Evolutionary conservation across 2,113 vertebrate species (phyloP), one percentile per base, ranked within the genome.

Genomic region (Orycteropus afer): DNA sequence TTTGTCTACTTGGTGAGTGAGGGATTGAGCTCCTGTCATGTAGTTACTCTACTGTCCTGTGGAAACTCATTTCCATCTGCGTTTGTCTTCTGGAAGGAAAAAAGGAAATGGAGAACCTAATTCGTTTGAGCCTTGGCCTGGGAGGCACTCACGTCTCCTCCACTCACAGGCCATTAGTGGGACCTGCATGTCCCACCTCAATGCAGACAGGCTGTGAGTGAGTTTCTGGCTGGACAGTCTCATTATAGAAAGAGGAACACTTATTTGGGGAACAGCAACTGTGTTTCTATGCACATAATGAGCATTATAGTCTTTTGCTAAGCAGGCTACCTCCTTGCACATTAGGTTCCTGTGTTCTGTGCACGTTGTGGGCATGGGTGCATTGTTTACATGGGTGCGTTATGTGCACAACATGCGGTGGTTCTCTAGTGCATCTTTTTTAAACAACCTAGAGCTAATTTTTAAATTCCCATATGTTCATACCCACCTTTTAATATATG

Each of bases 111-210:
- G 6, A 23, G 27, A 82, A 5, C 51, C 47, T 42, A 25, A 10
- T 42, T 95, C 22, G 4, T 10, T 2, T 13, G 40, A 81, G 55
- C 11, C 37, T 2, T 3, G 47, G 71, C 40, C 9, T 7, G 1
- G 8, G 86, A 55, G 34, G 47, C 1, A 23, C 3, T 59, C 15
- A 37, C 55, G 15, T 67, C 22, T 18, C 7, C 34, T 45, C 59
- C 20, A 5, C 45, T 37, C 27, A 22, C 3, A 74, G 49, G 53
- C 49, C 5, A 0, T 34, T 73, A 61, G 55, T 55, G 12, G 65
- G 45, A 42, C 1, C 11, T 9, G 7, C 18, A 27, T 67, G 32
- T 8, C 80, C 42, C 0, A 0, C 0, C 3, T 40, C 8, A 8
- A 5, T 2, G 0, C 40, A 22, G 0, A 23, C 27, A 18, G 34